Conservation (phyloP, 2,888 invertebrate genomes). For the Orthosia gothica region DNA sequence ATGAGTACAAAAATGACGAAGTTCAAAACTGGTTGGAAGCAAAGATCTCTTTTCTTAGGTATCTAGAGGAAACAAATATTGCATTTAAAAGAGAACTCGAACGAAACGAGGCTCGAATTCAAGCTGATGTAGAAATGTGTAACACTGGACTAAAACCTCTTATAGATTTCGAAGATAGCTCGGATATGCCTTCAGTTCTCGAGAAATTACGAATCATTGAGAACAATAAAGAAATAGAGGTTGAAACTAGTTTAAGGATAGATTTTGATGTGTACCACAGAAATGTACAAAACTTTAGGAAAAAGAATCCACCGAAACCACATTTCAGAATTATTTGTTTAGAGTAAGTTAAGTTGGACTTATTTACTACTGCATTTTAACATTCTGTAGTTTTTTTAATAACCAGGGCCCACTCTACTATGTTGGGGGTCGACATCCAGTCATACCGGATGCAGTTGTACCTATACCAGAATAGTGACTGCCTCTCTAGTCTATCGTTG, state of each 20-base stretch:
- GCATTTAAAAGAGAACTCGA: constrained; percentile 68
- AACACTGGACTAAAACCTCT: constrained; percentile 73
- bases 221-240: constrained; percentile 66
- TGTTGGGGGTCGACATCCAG: too few relatives aligned
- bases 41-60: constrained; percentile 80
- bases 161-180: constrained; percentile 79
- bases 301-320: constrained; percentile 82
- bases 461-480: too few relatives aligned
- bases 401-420: too few relatives aligned
- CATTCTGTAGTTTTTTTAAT: not conserved
- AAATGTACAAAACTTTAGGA: constrained; percentile 85
- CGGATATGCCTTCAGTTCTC: constrained; percentile 77
- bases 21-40: constrained; percentile 81
- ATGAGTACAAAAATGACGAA: constrained; percentile 78
- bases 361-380: not conserved
- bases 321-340: constrained; percentile 86
- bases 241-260: constrained; percentile 74
- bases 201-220: constrained; percentile 83
- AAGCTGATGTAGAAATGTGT: constrained; percentile 52
- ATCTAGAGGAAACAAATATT: constrained; percentile 75
- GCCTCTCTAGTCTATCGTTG: too few relatives aligned
- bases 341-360: constrained; percentile 80
- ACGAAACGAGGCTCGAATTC: constrained; percentile 26
- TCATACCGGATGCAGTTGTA: too few relatives aligned
- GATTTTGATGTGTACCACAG: constrained; percentile 88